Conservation (phyloP, 2,888 invertebrate genomes). For the Sturmia bella region DNA sequence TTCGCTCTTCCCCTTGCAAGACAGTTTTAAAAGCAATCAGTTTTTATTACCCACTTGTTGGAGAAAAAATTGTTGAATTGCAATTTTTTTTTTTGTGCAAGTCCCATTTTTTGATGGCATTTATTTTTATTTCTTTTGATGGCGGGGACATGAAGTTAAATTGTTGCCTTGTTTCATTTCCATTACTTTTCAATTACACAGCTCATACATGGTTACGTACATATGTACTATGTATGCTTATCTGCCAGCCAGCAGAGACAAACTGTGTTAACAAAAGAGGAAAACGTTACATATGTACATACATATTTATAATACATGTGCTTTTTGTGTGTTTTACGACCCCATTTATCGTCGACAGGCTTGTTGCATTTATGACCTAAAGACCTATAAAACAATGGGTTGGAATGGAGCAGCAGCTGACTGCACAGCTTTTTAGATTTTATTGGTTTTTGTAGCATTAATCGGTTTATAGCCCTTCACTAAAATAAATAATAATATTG, state of each 20-base stretch:
- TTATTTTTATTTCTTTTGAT: slow-evolving; percentile 17
- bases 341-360: slow-evolving; percentile 1
- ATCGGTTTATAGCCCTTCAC: no score
- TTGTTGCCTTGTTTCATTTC: background rate
- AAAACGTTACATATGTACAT: background rate
- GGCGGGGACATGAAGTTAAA: slow-evolving; percentile 1
- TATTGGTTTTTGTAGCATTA: background rate
- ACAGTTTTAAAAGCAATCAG: slow-evolving; percentile 8
- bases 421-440: background rate
- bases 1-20: no score
- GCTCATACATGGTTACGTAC: background rate
- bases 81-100: slow-evolving; percentile 16
- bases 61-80: slow-evolving; percentile 23
- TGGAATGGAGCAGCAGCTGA: slow-evolving; percentile 8
- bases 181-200: background rate
- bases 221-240: background rate
- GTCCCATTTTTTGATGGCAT: background rate
- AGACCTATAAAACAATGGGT: slow-evolving; percentile 55
- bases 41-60: slow-evolving; percentile 53
- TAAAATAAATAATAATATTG: no score
- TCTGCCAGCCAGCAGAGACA: no score
- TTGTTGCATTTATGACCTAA: slow-evolving; percentile 58
- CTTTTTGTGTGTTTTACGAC: slow-evolving; percentile 44
- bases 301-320: background rate
- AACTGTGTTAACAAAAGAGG: no score